phyloP scores from a whole-genome alignment of 1,140 invertebrate genomes.

The Linepithema humile region DNA sequence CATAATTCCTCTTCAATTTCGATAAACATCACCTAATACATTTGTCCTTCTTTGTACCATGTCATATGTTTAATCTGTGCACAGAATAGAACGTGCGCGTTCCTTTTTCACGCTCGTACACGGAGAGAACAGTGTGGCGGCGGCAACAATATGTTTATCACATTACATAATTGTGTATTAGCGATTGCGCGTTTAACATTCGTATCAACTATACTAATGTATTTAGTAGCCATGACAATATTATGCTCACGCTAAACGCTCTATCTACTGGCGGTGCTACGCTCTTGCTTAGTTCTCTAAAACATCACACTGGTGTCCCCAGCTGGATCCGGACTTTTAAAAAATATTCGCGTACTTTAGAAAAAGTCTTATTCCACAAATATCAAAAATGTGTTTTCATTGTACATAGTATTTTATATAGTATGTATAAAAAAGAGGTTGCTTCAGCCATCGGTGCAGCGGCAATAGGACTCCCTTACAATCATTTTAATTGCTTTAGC shows the following conservation, averaged over 20 bases:
- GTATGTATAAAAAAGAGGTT: constrained; percentile 11
- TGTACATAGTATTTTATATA: background rate
- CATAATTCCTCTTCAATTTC: constrained; percentile 81
- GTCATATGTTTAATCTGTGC: constrained; percentile 76
- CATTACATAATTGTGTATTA: background rate
- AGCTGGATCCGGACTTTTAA: background rate
- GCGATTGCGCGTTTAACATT: background rate
- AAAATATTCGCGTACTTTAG: background rate
- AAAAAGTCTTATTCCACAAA: constrained; percentile 17
- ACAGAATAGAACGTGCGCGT: constrained; percentile 66
- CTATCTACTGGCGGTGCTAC: background rate
- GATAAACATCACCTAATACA: constrained; percentile 82
- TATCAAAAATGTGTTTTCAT: constrained; percentile 1
- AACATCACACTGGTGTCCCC: background rate
- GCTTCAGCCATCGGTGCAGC: background rate
- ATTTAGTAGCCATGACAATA: background rate
- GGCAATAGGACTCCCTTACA: background rate
- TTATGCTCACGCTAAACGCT: constrained; percentile 4
- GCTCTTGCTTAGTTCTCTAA: background rate
- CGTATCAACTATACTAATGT: constrained; percentile 12
- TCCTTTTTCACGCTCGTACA: constrained; percentile 13
- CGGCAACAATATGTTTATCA: constrained; percentile 14
- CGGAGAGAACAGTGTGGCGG: constrained; percentile 46
- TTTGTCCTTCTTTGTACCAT: constrained; percentile 83
- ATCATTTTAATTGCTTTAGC: background rate